A percentile compares a stretch with the other conserved stretches of the same genome.
Conservation (phyloP, 2,113 vertebrate species). For the Grallaria varia region DNA sequence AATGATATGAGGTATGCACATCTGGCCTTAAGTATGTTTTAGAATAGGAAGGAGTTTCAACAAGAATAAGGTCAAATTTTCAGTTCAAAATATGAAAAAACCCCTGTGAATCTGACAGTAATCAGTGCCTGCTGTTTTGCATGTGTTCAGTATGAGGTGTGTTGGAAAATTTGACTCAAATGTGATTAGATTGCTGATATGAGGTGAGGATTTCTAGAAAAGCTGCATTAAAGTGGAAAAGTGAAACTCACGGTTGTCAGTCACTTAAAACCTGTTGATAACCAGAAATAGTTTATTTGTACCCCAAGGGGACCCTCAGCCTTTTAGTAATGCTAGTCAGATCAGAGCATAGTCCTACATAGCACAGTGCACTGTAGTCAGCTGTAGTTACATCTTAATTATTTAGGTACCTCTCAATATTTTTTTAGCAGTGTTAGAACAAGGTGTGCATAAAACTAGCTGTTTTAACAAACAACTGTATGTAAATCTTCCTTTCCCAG, state of each 20-base stretch:
- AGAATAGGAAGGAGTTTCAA: background rate
- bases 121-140: background rate
- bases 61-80: background rate
- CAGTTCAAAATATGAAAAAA: background rate
- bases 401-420: background rate
- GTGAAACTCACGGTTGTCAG: background rate
- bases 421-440: background rate
- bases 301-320: background rate
- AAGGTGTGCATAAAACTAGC: background rate
- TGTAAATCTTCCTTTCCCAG: background rate
- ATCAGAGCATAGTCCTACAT: background rate
- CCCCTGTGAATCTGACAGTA: background rate
- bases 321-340: background rate
- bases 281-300: background rate
- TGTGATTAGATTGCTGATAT: background rate
- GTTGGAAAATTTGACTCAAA: background rate
- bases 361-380: background rate
- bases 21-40: background rate
- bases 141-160: background rate
- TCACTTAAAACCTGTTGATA: background rate
- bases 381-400: background rate
- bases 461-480: background rate
- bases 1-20: background rate
- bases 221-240: background rate
- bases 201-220: background rate